Percentiles rank a stretch among this genome's conserved stretches.
Conservation (phyloP, 2,888 invertebrate genomes). For the Dolichopus griseipennis region DNA sequence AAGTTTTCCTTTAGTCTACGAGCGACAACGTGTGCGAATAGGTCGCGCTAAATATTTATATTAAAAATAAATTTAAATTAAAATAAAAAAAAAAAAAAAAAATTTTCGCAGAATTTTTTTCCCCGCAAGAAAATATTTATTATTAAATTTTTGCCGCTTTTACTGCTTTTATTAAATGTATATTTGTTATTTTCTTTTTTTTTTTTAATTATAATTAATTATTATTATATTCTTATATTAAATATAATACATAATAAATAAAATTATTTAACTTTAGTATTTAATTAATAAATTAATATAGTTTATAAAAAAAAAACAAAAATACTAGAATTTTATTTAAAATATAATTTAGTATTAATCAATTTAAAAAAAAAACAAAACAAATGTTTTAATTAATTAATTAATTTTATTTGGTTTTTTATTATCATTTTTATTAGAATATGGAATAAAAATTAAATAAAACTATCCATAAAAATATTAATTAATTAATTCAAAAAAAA, state of each 20-base stretch:
- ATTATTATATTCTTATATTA: neutral
- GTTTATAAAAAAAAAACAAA: too few relatives aligned
- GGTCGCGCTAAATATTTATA: slow-evolving; percentile 33
- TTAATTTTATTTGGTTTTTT: too few relatives aligned
- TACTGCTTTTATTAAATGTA: slow-evolving; percentile 26
- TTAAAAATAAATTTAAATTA: too few relatives aligned
- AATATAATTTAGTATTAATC: neutral
- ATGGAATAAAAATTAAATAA: too few relatives aligned
- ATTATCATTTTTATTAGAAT: too few relatives aligned
- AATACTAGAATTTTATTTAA: slow-evolving; percentile 8
- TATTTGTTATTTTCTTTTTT: slow-evolving; percentile 15
- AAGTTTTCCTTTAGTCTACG: slow-evolving; percentile 37
- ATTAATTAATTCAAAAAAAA: too few relatives aligned
- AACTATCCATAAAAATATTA: too few relatives aligned
- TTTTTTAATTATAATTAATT: neutral
- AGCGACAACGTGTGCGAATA: slow-evolving; percentile 43
- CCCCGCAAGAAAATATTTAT: slow-evolving; percentile 25
- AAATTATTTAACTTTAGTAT: too few relatives aligned
- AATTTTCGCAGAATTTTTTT: slow-evolving; percentile 25
- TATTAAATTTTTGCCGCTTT: slow-evolving; percentile 29
- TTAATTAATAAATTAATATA: too few relatives aligned
- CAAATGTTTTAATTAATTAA: slow-evolving; percentile 13
- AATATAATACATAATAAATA: neutral
- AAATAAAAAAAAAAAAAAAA: too few relatives aligned
- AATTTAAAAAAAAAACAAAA: too few relatives aligned